phyloP scores from a whole-genome alignment of 1,140 invertebrate genomes.

The Metaphire vulgaris region DNA sequence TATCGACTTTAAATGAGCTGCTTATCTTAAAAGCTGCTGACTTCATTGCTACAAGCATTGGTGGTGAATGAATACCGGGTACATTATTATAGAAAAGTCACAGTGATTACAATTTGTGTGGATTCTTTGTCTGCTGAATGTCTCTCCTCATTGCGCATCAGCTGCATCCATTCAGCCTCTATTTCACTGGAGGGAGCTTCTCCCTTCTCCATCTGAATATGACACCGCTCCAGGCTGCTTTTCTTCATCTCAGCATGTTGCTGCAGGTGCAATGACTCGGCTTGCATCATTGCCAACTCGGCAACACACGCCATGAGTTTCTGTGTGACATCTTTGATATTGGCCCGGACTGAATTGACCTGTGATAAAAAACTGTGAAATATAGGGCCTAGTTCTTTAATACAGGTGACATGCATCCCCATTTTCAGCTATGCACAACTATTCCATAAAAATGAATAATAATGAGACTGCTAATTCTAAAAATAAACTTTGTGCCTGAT shows the following conservation, averaged over 20 bases:
- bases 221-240: slow-evolving; percentile 46
- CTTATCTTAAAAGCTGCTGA: too few species aligned
- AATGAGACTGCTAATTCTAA: too few species aligned
- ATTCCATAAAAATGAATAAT: too few species aligned
- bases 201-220: slow-evolving; percentile 50
- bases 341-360: slow-evolving; percentile 49
- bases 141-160: slow-evolving; percentile 38
- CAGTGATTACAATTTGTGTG: slow-evolving; percentile 40
- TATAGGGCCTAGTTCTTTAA: too few species aligned
- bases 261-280: slow-evolving; percentile 46
- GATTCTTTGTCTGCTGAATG: slow-evolving; percentile 36
- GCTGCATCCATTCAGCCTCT: slow-evolving; percentile 43
- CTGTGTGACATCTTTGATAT: slow-evolving; percentile 48
- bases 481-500: too few species aligned
- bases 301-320: slow-evolving; percentile 52
- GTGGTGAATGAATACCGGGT: too few species aligned
- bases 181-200: slow-evolving; percentile 47
- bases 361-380: slow-evolving; percentile 26
- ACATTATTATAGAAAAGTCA: too few species aligned
- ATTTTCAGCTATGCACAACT: too few species aligned
- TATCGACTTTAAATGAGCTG: too few species aligned
- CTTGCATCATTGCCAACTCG: slow-evolving; percentile 52
- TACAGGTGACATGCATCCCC: too few species aligned
- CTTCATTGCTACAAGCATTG: too few species aligned
- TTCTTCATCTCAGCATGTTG: slow-evolving; percentile 47